Evolutionary conservation across 2,113 vertebrate genomes (phyloP), one percentile per base, ranked within the genome.

Genomic region (Colius striatus): DNA sequence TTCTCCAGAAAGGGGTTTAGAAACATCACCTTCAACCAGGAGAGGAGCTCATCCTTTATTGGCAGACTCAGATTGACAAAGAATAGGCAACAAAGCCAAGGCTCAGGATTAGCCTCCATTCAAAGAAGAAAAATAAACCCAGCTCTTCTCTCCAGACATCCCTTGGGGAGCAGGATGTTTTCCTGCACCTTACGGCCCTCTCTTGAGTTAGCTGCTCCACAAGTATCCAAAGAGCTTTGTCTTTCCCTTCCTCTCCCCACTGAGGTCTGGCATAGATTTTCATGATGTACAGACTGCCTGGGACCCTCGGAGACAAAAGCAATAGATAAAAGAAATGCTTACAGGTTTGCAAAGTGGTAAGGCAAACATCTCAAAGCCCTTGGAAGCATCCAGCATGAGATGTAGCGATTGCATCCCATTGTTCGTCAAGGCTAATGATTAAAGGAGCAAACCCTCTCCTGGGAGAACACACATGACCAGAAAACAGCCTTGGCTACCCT

Each of bases 1-100:
- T 91, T 68, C 77, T 87, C 50, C 13, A 94, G 73, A 34, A 29
- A 65, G 26, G 38, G 77, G 21, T 65, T 92, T 72, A 85, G 74
- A 79, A 67, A 43, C 61, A 55, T 30, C 38, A 1, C 30, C 55
- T 77, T 86, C 45, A 25, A 34, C 25, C 25, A 48, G 66, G 77
- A 84, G 74, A 22, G 23, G 67, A 93, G 84, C 73, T 95, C 54
- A 62, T 62, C 71, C 84, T 92, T 92, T 53, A 91, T 71, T 10
- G 3, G 11, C 11, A 11, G 81, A 58, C 87, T 95, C 66, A 87
- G 87, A 21, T 54, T 60, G 81, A 25, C 17, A 26, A 72, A 84
- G 51, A 90, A 57, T 2, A 67, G 32, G 43, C 36, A 67, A 80
- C 8, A 10, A 57, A 83, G 70, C 47, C 58, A 67, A 32, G 0